A percentile compares a stretch with the other conserved stretches of the same genome.
Evolutionary conservation across 2,113 vertebrate genomes (phyloP).

Genomic region (Halichoeres trimaculatus): DNA sequence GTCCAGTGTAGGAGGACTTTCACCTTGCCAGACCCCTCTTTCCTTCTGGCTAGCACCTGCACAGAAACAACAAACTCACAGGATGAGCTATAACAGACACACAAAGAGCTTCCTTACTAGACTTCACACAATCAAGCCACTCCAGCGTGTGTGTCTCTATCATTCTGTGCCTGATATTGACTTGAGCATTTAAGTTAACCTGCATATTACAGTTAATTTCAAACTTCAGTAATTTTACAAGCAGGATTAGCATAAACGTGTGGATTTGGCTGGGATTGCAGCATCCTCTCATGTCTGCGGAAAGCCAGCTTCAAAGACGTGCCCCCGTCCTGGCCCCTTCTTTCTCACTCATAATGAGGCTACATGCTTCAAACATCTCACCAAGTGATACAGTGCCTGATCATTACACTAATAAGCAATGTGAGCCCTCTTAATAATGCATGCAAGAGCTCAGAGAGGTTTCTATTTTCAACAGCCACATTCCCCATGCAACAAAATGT

Average conservation of each 20-base stretch:
- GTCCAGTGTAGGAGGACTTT: slow-evolving; percentile 81
- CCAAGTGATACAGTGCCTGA: slow-evolving; percentile 50
- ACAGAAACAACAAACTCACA: slow-evolving; percentile 19
- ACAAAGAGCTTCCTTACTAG: not conserved
- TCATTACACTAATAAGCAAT: slow-evolving; percentile 63
- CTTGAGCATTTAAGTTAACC: not conserved
- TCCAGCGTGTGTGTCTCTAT: not conserved
- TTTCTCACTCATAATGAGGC: slow-evolving; percentile 50
- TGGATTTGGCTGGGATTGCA: slow-evolving; percentile 13
- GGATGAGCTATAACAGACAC: not conserved
- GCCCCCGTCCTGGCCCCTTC: slow-evolving; percentile 21
- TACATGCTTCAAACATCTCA: slow-evolving; percentile 60
- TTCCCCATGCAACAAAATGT: slow-evolving; percentile 23
- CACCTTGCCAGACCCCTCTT: slow-evolving; percentile 79
- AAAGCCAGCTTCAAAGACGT: slow-evolving; percentile 53
- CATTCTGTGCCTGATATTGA: not conserved
- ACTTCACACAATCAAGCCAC: not conserved
- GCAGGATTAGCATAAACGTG: slow-evolving; percentile 21
- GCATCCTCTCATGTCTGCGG: slow-evolving; percentile 19
- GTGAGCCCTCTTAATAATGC: slow-evolving; percentile 67
- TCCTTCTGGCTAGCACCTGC: slow-evolving; percentile 77
- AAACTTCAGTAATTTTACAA: slow-evolving; percentile 29
- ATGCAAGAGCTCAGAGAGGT: slow-evolving; percentile 43
- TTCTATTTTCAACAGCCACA: slow-evolving; percentile 43
- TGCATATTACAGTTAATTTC: slow-evolving; percentile 11